Base-by-base conservation (phyloP, 2,888 invertebrate species). In the Xestobium rufovillosum region DNA sequence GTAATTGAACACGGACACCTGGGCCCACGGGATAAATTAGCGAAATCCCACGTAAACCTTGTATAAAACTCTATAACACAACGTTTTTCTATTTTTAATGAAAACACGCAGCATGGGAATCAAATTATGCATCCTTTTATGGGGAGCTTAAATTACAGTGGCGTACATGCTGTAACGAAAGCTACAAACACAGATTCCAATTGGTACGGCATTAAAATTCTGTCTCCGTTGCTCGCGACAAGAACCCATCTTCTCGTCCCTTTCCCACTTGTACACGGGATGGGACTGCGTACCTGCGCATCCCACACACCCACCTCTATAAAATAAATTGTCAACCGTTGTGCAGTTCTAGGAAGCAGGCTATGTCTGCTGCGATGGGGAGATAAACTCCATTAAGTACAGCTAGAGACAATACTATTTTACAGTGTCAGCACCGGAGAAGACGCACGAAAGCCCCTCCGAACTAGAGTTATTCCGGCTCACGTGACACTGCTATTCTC, bases 321-420 rank as follows among this genome's bases (percentile, higher is more conserved):
- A 66, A 66, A 66, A 66, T 66, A 66, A 66, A 66, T 66, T 66
- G 65, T 66, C 66, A 66, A 65, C 63, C 56, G 58, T 55, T 56
- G 58, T 59, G 58, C 59, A 62, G 59, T 65, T 65, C 65, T 61
- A 65, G 65, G 65, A 65, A 65, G 63, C 63, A 56, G 59, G 47
- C 54, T 50, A 55, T 55, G 56, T 59, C 59, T 53, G 56, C 56
- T 52, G 61, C 56, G 62, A 62, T 63, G 54, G 55, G 47, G 52
- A 60, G 66, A 66, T 66, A 66, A 66, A 63, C 62, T 60, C 63
- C 65, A 65, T 65, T 66, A 65, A 63, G 59, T 65, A 65, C 63
- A 59, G 57, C 61, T 61, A 63, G 61, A 65, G 65, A 65, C 64
- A 64, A 65, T 65, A 66, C 66, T 66, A 65, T 65, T 66, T 66